phyloP scores from a whole-genome alignment of 2,888 invertebrate species.

The Macrophya alboannulata region DNA sequence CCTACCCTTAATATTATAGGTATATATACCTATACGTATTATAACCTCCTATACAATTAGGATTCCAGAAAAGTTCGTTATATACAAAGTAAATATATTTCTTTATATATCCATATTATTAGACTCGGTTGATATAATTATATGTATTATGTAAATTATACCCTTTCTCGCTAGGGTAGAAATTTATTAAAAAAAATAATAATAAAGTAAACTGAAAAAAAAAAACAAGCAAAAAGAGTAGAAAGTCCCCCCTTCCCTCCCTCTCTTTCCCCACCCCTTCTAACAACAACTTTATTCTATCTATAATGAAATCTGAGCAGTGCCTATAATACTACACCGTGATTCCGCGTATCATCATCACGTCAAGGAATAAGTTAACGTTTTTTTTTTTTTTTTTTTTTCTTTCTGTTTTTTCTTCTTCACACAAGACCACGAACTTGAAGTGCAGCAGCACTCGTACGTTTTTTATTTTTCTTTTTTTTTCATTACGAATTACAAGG shows the following conservation, averaged over 20 bases:
- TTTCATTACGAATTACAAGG: too few relatives aligned
- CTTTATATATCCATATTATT: constrained; percentile 26
- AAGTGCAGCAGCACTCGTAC: too few relatives aligned
- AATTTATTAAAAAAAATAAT: not conserved
- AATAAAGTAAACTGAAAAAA: not conserved
- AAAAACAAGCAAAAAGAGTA: not conserved
- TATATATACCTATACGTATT: not conserved
- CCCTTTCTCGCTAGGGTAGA: not conserved
- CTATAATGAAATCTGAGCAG: constrained; percentile 41
- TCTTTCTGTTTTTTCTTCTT: not conserved
- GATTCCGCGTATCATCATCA: constrained; percentile 31
- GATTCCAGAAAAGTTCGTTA: constrained; percentile 10
- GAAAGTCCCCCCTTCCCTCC: not conserved
- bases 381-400: not conserved
- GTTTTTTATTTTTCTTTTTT: too few relatives aligned
- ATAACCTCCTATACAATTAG: constrained; percentile 5
- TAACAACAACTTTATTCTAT: constrained; percentile 34
- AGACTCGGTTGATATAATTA: constrained; percentile 1
- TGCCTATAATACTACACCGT: not conserved
- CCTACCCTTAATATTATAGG: not conserved
- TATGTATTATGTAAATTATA: constrained; percentile 7
- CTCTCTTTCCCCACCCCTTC: not conserved
- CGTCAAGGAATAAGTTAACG: constrained; percentile 18
- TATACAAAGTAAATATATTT: constrained; percentile 7
- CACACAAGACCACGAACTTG: not conserved